These are phyloP conservation scores for Halcyon smyrnensis DNA, from an alignment of 2,797 vertebrate genomes.

Conservation along the genomic window DNA sequence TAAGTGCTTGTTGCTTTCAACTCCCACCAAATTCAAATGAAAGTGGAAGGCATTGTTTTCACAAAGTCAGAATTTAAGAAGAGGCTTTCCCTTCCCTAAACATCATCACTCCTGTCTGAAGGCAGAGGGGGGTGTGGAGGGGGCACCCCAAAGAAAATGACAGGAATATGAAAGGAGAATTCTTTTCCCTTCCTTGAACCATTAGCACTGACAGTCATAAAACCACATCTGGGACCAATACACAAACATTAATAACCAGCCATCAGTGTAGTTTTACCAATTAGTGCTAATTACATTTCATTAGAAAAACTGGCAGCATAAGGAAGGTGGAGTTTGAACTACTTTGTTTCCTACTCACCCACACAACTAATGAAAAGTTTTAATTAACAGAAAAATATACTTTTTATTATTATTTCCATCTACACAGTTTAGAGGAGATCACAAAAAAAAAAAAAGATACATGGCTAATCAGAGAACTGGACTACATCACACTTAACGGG, in stretches of 20 bases:
- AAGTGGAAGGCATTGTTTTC: neutral
- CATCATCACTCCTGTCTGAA: neutral
- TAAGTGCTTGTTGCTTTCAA: conserved; percentile 70
- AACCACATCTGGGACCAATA: conserved; percentile 31
- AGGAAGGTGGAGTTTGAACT: neutral
- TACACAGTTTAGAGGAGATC: neutral
- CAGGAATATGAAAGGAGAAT: neutral
- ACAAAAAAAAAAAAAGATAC: neutral
- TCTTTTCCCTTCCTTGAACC: conserved; percentile 13
- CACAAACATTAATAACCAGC: conserved; percentile 11
- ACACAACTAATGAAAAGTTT: conserved; percentile 39
- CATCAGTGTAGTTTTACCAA: neutral
- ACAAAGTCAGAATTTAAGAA: neutral
- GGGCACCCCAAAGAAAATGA: neutral
- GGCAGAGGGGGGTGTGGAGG: neutral
- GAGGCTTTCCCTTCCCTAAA: neutral
- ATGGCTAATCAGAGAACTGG: neutral
- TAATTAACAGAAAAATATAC: neutral
- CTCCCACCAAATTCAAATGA: neutral
- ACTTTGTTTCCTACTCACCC: conserved; percentile 18
- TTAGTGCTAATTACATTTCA: conserved; percentile 44
- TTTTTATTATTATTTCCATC: neutral
- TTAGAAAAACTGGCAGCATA: neutral
- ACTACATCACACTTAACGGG: neutral
- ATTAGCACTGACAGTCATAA: neutral